phyloP scores from a whole-genome alignment of 2,888 invertebrate species.

The Muschampia plurimacula region DNA sequence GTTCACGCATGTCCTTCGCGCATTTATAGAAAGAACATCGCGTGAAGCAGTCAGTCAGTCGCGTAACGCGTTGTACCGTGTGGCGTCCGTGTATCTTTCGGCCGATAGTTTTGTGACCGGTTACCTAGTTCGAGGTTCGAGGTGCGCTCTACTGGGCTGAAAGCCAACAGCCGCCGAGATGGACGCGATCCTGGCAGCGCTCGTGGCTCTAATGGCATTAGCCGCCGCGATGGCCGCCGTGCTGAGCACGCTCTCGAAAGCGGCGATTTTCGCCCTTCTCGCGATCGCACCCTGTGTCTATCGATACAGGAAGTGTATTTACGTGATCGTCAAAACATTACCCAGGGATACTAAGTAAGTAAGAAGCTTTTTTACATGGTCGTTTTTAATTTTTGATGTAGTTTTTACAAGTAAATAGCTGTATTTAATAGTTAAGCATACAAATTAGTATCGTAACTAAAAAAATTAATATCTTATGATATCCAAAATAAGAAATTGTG shows the following conservation, averaged over 20 bases:
- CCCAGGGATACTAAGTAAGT: conserved; percentile 89
- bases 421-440: too few relatives aligned
- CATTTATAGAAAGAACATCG: conserved; percentile 59
- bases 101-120: conserved; percentile 49
- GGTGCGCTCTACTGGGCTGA: conserved; percentile 73
- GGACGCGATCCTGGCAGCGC: conserved; percentile 83
- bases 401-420: too few relatives aligned
- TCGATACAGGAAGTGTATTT: conserved; percentile 84
- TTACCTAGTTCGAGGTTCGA: conserved; percentile 52
- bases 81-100: conserved; percentile 50
- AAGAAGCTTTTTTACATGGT: conserved; percentile 16
- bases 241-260: conserved; percentile 88
- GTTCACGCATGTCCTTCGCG: conserved; percentile 53
- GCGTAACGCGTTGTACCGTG: conserved; percentile 58
- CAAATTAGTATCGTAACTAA: too few relatives aligned
- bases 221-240: conserved; percentile 85
- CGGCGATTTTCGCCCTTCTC: conserved; percentile 89
- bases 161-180: conserved; percentile 80
- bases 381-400: background rate
- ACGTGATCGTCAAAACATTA: conserved; percentile 87
- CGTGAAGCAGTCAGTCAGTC: conserved; percentile 60
- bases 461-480: too few relatives aligned
- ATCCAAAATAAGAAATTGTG: too few relatives aligned
- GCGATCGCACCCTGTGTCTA: conserved; percentile 83
- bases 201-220: conserved; percentile 82